These are phyloP conservation scores for Muschampia plurimacula DNA, from an alignment of 2,888 invertebrate genomes.

Conservation along the genomic window DNA sequence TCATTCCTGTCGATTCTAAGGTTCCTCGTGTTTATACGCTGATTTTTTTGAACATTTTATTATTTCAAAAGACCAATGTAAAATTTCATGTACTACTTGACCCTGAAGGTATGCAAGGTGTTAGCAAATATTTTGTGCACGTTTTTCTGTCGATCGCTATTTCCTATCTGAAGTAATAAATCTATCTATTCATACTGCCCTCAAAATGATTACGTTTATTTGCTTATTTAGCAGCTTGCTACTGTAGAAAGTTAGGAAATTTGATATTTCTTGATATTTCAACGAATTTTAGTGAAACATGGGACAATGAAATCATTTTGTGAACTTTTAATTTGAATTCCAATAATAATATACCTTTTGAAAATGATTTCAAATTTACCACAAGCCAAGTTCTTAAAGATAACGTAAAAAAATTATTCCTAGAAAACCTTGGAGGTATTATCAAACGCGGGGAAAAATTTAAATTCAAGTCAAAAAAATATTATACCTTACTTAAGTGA, in stretches of 20 bases:
- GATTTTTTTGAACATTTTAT: neutral
- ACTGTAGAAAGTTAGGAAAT: constrained; percentile 14
- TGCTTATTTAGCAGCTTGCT: constrained; percentile 17
- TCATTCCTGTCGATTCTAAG: neutral
- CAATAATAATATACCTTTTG: no score
- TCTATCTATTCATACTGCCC: neutral
- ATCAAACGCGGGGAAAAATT: no score
- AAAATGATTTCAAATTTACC: no score
- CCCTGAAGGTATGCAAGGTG: neutral
- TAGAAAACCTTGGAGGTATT: no score
- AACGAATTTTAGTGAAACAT: neutral
- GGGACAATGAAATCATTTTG: no score
- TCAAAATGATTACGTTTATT: neutral
- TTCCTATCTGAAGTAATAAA: constrained; percentile 3
- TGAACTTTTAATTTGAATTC: no score
- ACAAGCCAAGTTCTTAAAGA: no score
- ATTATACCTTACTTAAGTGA: no score
- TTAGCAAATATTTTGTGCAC: constrained; percentile 2
- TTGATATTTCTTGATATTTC: neutral
- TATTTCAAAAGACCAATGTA: neutral
- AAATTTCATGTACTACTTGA: neutral
- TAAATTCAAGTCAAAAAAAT: no score
- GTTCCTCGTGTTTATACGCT: neutral
- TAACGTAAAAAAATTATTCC: no score
- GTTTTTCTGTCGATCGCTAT: neutral